Conservation (phyloP, 2,888 invertebrate species). For the Lithophane ornitopus region DNA sequence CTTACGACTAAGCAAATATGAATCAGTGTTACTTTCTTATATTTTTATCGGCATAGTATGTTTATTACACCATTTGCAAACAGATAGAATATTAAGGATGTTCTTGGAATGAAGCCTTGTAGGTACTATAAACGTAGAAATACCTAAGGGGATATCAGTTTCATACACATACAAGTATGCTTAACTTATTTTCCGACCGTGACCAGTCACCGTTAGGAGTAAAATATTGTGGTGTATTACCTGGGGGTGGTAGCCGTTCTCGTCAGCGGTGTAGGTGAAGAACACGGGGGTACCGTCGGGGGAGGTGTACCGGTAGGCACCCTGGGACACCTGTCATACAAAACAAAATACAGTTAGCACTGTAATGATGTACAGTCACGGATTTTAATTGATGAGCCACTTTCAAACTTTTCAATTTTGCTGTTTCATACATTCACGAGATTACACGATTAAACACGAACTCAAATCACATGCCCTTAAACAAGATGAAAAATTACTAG, state of each 20-base stretch:
- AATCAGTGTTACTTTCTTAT: conserved; percentile 1
- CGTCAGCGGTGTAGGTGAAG: conserved; percentile 91
- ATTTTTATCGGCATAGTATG: conserved; percentile 8
- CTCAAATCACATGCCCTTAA: too few relatives aligned
- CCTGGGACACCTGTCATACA: conserved; percentile 80
- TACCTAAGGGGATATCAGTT: background rate
- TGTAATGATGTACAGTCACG: background rate
- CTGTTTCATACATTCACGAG: too few relatives aligned
- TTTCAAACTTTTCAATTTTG: too few relatives aligned
- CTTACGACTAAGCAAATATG: conserved; percentile 9
- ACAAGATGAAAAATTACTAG: too few relatives aligned
- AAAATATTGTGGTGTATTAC: conserved; percentile 70
- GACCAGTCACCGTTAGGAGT: background rate
- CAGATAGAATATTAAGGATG: conserved; percentile 10
- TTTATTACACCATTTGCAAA: conserved; percentile 27
- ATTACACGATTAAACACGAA: too few relatives aligned
- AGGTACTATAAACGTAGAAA: background rate
- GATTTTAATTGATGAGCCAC: too few relatives aligned
- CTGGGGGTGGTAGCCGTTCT: conserved; percentile 92
- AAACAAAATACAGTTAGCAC: conserved; percentile 10
- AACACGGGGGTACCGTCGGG: conserved; percentile 91
- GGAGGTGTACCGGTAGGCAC: conserved; percentile 88
- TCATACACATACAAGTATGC: background rate
- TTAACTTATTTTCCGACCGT: background rate
- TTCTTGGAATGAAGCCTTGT: conserved; percentile 17